phyloP scores from a whole-genome alignment of 2,797 vertebrate species.

The Varecia variegata region DNA sequence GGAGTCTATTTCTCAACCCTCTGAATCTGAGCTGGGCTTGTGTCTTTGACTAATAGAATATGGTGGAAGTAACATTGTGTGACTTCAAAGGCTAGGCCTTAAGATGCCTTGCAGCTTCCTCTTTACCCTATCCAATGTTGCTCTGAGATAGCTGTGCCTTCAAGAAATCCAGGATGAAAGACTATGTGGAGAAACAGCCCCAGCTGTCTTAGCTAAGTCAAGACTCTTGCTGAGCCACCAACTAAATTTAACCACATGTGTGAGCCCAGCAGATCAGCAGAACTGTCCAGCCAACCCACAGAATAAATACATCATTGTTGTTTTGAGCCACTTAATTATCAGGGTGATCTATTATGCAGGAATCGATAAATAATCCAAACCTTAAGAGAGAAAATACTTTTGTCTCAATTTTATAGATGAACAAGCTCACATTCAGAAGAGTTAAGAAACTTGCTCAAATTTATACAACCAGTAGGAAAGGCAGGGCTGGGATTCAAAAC shows the following conservation, averaged over 20 bases:
- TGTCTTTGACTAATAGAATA: not conserved
- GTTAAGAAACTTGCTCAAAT: not conserved
- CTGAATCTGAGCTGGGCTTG: not conserved
- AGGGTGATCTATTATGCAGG: not conserved
- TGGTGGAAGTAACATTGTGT: not conserved
- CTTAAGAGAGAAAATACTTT: not conserved
- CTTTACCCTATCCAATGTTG: not conserved
- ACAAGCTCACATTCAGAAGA: not conserved
- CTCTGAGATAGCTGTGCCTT: not conserved
- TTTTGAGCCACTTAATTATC: not conserved
- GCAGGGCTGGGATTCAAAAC: not conserved
- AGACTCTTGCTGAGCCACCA: not conserved
- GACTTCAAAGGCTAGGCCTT: not conserved
- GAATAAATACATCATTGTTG: not conserved
- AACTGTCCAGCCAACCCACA: not conserved
- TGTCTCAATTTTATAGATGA: not conserved
- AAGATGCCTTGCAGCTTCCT: not conserved
- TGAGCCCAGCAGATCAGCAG: not conserved
- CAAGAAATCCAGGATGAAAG: not conserved
- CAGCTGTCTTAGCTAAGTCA: not conserved
- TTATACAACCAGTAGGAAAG: not conserved
- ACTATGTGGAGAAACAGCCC: not conserved
- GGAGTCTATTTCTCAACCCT: not conserved
- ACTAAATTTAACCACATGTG: not conserved
- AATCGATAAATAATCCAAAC: not conserved